Conservation (phyloP, 2,888 invertebrate species). For the Himalopsyche kuldschensis region DNA sequence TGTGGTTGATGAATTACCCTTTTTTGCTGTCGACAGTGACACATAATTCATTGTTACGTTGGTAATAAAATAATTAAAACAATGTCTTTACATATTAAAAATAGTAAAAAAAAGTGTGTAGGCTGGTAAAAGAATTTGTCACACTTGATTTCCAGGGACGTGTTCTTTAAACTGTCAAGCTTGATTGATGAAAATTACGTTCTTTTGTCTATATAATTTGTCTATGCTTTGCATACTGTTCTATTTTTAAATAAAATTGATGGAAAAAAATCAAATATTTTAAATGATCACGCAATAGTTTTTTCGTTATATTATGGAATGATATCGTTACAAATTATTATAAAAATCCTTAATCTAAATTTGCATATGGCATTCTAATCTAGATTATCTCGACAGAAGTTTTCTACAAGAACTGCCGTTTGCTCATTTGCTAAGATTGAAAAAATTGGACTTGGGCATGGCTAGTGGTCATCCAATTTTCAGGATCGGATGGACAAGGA, state of each 20-base stretch:
- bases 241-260: not conserved
- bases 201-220: slow-evolving; percentile 31
- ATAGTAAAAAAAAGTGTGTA: not conserved
- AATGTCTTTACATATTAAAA: not conserved
- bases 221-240: slow-evolving; percentile 6
- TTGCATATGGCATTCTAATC: too few species aligned
- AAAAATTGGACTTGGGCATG: too few species aligned
- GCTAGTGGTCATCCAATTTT: too few species aligned
- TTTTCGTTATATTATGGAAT: too few species aligned
- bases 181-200: slow-evolving; percentile 13
- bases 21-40: not conserved
- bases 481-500: too few species aligned
- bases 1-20: not conserved
- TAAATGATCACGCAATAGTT: not conserved
- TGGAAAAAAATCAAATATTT: not conserved
- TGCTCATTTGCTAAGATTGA: too few species aligned
- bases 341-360: too few species aligned
- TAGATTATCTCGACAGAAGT: too few species aligned
- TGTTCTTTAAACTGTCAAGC: slow-evolving; percentile 3
- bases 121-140: not conserved
- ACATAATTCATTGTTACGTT: not conserved
- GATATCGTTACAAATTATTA: too few species aligned
- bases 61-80: not conserved
- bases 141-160: slow-evolving; percentile 15
- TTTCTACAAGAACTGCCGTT: too few species aligned